Evolutionary conservation across 1,140 invertebrate species (phyloP).

Genomic region (Lutraria rhynchaena): DNA sequence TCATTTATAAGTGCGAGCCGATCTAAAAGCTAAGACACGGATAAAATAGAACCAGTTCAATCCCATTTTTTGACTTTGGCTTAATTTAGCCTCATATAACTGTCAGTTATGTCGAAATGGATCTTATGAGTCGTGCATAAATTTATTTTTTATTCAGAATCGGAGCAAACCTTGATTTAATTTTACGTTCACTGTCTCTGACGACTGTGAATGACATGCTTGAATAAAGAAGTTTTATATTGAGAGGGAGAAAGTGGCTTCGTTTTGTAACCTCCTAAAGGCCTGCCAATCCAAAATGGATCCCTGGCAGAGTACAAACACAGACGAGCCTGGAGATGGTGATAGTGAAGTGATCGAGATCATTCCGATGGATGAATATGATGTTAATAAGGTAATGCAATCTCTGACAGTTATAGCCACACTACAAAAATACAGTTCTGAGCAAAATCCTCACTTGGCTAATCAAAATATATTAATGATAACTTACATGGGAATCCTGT

Average conservation of each 20-base stretch:
- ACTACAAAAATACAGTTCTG: neutral
- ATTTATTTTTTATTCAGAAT: conserved; percentile 8
- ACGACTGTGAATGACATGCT: neutral
- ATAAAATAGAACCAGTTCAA: too few relatives aligned
- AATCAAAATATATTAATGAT: neutral
- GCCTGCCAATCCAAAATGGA: conserved; percentile 52
- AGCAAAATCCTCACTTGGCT: neutral
- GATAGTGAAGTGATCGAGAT: conserved; percentile 74
- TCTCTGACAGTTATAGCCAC: neutral
- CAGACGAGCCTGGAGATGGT: neutral
- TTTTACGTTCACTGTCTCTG: neutral
- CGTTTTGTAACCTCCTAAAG: conserved; percentile 47
- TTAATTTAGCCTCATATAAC: neutral
- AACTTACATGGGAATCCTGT: too few relatives aligned
- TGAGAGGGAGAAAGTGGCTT: conserved; percentile 38
- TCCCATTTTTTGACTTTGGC: neutral
- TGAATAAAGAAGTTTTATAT: neutral
- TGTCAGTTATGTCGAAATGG: too few relatives aligned
- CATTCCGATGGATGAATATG: conserved; percentile 72
- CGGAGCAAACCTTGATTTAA: neutral
- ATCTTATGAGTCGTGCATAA: conserved; percentile 16
- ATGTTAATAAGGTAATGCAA: conserved; percentile 67
- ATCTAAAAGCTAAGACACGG: too few relatives aligned
- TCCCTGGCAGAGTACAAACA: conserved; percentile 53
- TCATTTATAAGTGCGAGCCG: neutral